These are phyloP conservation scores for Andrena bicolor DNA, from an alignment of 2,888 invertebrate genomes.

Conservation along the genomic window DNA sequence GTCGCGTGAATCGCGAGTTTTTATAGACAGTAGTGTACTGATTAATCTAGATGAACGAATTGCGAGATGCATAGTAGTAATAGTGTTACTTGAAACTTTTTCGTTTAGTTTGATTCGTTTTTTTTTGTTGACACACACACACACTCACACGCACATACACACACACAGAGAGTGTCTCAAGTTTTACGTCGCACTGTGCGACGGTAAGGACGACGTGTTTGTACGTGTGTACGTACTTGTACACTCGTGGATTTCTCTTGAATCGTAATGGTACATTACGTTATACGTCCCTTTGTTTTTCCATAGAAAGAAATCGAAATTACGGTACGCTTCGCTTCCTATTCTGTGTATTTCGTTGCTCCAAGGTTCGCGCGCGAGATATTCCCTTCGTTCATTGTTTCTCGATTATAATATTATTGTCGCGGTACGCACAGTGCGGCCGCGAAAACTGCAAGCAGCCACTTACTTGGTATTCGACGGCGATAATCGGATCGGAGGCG, in stretches of 20 bases:
- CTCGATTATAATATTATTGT: not conserved
- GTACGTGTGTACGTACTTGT: not conserved
- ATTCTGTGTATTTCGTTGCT: constrained; percentile 57
- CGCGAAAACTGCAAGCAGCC: not conserved
- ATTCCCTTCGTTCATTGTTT: not conserved
- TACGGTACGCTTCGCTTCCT: constrained; percentile 30
- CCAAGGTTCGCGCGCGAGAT: constrained; percentile 42
- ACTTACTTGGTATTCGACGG: not conserved
- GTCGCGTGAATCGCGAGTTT: constrained; percentile 16
- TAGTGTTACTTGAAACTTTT: constrained; percentile 26
- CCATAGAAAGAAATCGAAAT: constrained; percentile 28
- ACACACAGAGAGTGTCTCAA: not conserved
- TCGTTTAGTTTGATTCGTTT: constrained; percentile 39
- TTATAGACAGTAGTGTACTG: constrained; percentile 30
- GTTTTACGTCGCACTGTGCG: constrained; percentile 1
- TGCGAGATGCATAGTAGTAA: constrained; percentile 47
- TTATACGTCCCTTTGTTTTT: constrained; percentile 30
- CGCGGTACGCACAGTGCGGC: too few species aligned
- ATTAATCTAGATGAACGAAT: constrained; percentile 42
- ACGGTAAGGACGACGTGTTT: not conserved
- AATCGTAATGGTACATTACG: constrained; percentile 21
- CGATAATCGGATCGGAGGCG: too few species aligned
- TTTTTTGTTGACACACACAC: too few species aligned
- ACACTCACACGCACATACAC: too few species aligned
- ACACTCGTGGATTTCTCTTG: too few species aligned